A percentile compares a stretch with the other conserved stretches of the same genome.
Conservation (phyloP, 1,140 invertebrate genomes). For the Heliconius eleuchia region DNA sequence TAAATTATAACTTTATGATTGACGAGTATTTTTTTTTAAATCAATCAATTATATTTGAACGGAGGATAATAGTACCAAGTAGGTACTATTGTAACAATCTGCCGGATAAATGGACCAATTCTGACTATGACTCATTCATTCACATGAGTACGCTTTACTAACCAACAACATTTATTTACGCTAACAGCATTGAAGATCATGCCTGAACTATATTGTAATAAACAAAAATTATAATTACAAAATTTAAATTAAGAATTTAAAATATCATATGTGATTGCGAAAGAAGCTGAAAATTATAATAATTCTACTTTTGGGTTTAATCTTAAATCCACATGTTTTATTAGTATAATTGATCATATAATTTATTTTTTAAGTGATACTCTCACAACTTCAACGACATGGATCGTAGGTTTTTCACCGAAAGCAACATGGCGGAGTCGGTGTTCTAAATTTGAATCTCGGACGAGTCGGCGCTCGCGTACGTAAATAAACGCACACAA, state of each 20-base stretch:
- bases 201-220: conserved; percentile 26
- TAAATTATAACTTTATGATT: neutral
- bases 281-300: neutral
- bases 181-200: conserved; percentile 46
- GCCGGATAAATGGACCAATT: conserved; percentile 68
- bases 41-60: conserved; percentile 43
- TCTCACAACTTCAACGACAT: conserved; percentile 62
- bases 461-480: conserved; percentile 80
- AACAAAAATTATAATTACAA: conserved; percentile 24
- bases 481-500: conserved; percentile 81
- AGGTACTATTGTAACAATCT: conserved; percentile 55
- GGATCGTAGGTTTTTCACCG: conserved; percentile 78
- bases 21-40: neutral
- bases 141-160: conserved; percentile 65
- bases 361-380: conserved; percentile 49
- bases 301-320: neutral
- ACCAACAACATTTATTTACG: conserved; percentile 66
- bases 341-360: conserved; percentile 1
- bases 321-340: neutral
- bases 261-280: neutral
- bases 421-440: conserved; percentile 80
- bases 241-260: neutral
- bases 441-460: conserved; percentile 81
- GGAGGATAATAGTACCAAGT: conserved; percentile 47
- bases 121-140: conserved; percentile 74